Evolutionary conservation across 2,113 vertebrate species (phyloP).

Genomic region (Pomatorhinus ruficollis): DNA sequence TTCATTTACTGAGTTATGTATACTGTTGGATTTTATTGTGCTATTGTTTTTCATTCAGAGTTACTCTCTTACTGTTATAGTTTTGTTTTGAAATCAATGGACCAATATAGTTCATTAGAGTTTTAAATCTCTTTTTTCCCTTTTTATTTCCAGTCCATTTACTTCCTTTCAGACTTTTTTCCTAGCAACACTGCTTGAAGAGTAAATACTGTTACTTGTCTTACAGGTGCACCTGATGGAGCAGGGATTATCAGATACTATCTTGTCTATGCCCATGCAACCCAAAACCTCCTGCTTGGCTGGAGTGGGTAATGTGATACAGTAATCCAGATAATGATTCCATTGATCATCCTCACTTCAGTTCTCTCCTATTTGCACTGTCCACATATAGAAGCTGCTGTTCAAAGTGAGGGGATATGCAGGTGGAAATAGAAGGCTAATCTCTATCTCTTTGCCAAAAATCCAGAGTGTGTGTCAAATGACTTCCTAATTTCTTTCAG

Average conservation of each 20-base stretch:
- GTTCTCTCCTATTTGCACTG: background rate
- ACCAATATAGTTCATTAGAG: background rate
- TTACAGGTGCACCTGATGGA: background rate
- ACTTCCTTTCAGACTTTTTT: background rate
- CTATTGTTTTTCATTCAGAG: background rate
- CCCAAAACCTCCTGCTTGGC: accelerated
- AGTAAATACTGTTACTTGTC: background rate
- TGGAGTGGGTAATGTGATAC: background rate
- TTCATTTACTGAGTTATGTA: background rate
- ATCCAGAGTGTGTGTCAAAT: background rate
- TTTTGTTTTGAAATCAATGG: background rate
- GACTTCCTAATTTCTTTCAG: background rate
- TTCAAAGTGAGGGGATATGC: background rate
- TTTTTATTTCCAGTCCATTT: background rate
- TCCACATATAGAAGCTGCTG: background rate
- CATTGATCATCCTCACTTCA: background rate
- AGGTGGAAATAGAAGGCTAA: background rate
- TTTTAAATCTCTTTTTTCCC: background rate
- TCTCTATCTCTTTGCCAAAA: background rate
- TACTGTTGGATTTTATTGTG: background rate
- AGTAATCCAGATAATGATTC: background rate
- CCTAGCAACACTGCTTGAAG: background rate
- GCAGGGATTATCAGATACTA: background rate
- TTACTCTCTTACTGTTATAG: background rate
- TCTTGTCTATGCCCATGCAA: background rate